Percentiles rank a stretch among this genome's conserved stretches.
phyloP scores from a whole-genome alignment of 1,140 invertebrate species.

The Eulimnadia texana region DNA sequence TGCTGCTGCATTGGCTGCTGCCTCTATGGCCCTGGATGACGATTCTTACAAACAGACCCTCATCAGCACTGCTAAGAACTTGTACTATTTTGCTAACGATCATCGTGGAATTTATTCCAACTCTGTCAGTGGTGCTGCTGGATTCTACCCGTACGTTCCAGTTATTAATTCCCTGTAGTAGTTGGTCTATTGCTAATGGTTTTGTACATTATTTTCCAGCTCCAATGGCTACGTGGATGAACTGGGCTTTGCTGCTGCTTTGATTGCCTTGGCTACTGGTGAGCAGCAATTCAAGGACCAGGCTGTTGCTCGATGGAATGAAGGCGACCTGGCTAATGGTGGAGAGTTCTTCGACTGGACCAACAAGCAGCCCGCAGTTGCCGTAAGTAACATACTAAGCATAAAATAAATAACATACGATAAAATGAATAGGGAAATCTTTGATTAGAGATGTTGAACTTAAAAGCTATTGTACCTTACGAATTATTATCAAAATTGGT shows the following conservation, averaged over 20 bases:
- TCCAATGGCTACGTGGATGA: constrained; percentile 44
- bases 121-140: constrained; percentile 36
- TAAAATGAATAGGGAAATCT: too few species aligned
- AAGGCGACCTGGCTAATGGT: constrained; percentile 32
- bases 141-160: constrained; percentile 32
- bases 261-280: constrained; percentile 44
- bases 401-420: too few species aligned
- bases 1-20: constrained; percentile 32
- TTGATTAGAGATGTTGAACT: too few species aligned
- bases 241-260: constrained; percentile 43
- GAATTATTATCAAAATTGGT: too few species aligned
- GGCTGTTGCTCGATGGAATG: constrained; percentile 35
- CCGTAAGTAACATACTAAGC: constrained; percentile 29
- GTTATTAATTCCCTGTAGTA: background rate
- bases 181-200: background rate
- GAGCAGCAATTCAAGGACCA: constrained; percentile 36
- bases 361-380: constrained; percentile 40
- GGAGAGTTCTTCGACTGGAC: constrained; percentile 39
- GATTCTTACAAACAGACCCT: constrained; percentile 33
- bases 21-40: constrained; percentile 37
- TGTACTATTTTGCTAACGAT: constrained; percentile 43
- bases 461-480: too few species aligned
- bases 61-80: constrained; percentile 36
- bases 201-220: constrained; percentile 25
- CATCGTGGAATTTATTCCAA: constrained; percentile 41